Evolutionary conservation across 2,888 invertebrate genomes (phyloP), one percentile per base, ranked within the genome.

Genomic region (Furcula furcula): DNA sequence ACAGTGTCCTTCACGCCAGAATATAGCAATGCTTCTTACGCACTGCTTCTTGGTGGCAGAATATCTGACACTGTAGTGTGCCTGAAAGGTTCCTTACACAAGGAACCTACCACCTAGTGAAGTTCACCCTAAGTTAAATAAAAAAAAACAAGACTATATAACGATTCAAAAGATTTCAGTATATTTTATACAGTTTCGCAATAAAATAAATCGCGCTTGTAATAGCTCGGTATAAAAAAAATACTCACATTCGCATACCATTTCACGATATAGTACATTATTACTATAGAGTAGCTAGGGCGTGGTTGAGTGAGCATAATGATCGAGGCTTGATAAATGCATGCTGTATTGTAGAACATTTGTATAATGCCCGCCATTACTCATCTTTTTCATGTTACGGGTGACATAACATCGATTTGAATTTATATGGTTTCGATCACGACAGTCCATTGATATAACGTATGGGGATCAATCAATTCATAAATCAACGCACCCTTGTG

Each of bases 341-440:
- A 39, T 36, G 33, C 10, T 37, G 26, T 43, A 38, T 21, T 36
- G 39, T 36, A 40, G 16, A 35, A 31, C 35, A 38, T 36, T 32
- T 14, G 28, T 14, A 19, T 31, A 54, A 54, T 49, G 11, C 30
- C 15, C 10, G 15, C 36, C 40, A 45, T 45, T 40, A 40, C 37
- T 50, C 43, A 39, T 38, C 6, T 36, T 55, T 46, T 51, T 47
- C 31, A 44, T 44, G 40, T 40, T 41, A 31, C 31, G 18, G 26
- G 34, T 31, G 16, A 27, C 27, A 44, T 34, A 34, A 37, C 35
- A 28, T 27, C 31, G 21, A 13, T 40, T 36, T 23, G 38, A 41
- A 43, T 46, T 37, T 39, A 46, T 32, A 36, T 37, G 15, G 29
- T 31, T 29, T 21, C 7, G 37, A 47, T 51, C 41, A 38, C 27